These are phyloP conservation scores for Phaethon lepturus DNA, from an alignment of 2,113 vertebrate genomes.

Conservation along the genomic window DNA sequence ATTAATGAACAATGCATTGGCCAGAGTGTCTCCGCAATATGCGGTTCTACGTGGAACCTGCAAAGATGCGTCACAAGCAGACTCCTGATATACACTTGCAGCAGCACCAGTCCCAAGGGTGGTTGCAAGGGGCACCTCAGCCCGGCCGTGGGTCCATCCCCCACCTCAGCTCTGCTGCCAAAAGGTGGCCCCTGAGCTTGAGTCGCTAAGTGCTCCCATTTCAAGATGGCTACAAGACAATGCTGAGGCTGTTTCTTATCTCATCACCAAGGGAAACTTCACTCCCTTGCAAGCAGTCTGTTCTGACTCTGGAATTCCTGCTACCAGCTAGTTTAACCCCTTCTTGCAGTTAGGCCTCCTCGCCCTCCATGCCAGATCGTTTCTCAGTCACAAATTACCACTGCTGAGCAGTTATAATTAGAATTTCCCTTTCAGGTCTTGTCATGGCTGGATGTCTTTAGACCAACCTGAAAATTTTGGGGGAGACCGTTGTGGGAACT, in stretches of 20 bases:
- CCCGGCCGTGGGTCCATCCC: fast-evolving
- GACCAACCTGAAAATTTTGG: background rate
- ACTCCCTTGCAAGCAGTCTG: background rate
- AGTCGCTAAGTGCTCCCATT: background rate
- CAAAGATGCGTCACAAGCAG: background rate
- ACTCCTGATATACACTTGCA: background rate
- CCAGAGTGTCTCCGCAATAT: background rate
- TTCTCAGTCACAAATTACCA: background rate
- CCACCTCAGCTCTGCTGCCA: background rate
- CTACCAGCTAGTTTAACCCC: background rate
- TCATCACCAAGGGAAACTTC: background rate
- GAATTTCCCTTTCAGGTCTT: background rate
- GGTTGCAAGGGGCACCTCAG: background rate
- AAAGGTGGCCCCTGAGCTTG: background rate
- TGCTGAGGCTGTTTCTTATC: background rate
- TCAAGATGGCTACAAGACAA: background rate
- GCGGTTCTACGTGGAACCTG: fast-evolving
- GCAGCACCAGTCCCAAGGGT: background rate
- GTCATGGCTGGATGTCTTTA: background rate
- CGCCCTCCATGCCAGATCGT: background rate
- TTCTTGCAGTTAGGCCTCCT: background rate
- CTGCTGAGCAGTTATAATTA: background rate
- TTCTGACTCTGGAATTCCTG: background rate
- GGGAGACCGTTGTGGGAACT: background rate
- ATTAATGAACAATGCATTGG: background rate